A percentile compares a stretch with the other conserved stretches of the same genome.
These are phyloP conservation scores for Cantharis flavilabris DNA, from an alignment of 2,888 invertebrate genomes.

Conservation along the genomic window DNA sequence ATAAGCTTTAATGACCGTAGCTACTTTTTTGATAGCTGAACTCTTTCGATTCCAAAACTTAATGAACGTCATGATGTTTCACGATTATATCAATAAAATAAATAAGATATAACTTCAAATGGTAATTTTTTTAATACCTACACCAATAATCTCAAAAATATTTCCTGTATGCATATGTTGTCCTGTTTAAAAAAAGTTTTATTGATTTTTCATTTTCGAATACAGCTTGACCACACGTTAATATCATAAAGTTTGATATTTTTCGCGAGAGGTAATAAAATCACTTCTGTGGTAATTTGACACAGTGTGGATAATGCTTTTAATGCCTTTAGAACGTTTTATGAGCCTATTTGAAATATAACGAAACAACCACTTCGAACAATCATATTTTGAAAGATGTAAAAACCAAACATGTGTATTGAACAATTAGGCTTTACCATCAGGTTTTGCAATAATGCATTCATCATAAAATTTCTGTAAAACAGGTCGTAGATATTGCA, in stretches of 20 bases:
- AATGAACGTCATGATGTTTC: constrained; percentile 20
- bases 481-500: too few relatives aligned
- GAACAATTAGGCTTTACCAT: neutral
- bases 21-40: constrained; percentile 39
- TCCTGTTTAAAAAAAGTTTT: neutral
- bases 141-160: neutral
- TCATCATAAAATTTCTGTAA: too few relatives aligned
- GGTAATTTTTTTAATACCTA: neutral
- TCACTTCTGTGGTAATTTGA: neutral
- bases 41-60: constrained; percentile 16
- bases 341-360: neutral
- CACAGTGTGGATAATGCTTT: neutral
- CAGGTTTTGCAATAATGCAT: too few relatives aligned
- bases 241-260: neutral
- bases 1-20: constrained; percentile 51
- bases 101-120: neutral
- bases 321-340: neutral
- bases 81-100: neutral
- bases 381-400: neutral
- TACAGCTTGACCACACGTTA: neutral
- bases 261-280: neutral
- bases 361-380: neutral
- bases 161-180: neutral
- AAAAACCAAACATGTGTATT: neutral
- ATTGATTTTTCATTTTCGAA: neutral